Base-by-base conservation (phyloP, 2,113 vertebrate species). In the Ranitomeya variabilis region DNA sequence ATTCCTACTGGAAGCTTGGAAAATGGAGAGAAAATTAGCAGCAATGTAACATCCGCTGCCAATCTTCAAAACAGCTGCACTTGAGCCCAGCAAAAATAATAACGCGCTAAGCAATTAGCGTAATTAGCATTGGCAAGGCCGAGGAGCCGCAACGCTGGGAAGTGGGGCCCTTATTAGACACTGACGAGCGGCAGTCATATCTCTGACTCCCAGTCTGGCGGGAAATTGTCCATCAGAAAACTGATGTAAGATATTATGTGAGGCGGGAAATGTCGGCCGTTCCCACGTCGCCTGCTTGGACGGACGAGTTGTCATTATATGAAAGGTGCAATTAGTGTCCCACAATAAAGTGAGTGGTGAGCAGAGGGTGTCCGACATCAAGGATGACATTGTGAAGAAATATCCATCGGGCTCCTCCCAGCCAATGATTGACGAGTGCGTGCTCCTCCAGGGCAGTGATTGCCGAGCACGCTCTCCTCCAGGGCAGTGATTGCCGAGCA, bases 51-150 rank as follows among this genome's bases (percentile, higher is more conserved):
- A 89, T 89, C 45, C 82, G 71, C 87, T 85, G 87, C 81, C 87
- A 89, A 89, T 89, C 87, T 89, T 77, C 59, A 78, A 89, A 89
- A 89, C 87, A 89, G 87, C 87, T 89, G 87, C 87, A 89, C 87
- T 89, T 85, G 81, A 89, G 87, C 87, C 81, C 59, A 21, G 81
- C 73, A 89, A 89, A 89, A 89, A 89, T 89, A 89, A 89, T 84
- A 78, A 89, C 60, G 73, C 23, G 82, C 87, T 37, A n/a, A 79
- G 87, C 87, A 89, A 89, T 89, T 89, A 89, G 87, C 14, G 87
- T 89, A 89, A 89, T 89, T 89, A 89, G 82, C 87, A 89, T 85
- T 89, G 87, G 87, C 87, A 79, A 52, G 76, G 82, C 81, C 82
- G 73, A 31, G 84, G n/a, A 78, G 81, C 71, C 82, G 82, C 59